Base-by-base conservation (phyloP, 1,140 invertebrate species). In the Cydia fagiglandana region DNA sequence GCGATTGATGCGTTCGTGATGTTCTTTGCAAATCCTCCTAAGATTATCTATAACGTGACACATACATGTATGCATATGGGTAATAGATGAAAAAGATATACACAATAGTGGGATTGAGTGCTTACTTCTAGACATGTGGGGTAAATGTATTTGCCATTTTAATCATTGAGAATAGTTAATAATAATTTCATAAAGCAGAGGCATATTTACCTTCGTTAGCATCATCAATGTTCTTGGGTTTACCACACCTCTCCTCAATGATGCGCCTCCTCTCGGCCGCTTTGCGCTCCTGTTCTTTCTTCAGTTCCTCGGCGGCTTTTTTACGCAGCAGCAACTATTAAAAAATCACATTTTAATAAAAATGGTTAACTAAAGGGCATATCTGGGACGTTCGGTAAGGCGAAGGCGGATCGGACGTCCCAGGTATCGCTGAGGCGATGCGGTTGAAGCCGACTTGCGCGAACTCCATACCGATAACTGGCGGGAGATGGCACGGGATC, bases 241-340 rank as follows among this genome's bases (percentile, higher is more conserved):
- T 96, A 90, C 98, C 98, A 88, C 97, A 98, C 89, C 98, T 95
- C 92, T 99, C 97, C 93, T 98, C 97, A 93, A 99, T 99, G 94
- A 98, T 98, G 88, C 97, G 96, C 94, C 98, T 98, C 91, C 98
- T 97, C 93, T 99, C 99, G 81, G 98, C 97, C 45, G 98, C 98
- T 95, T 99, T 99, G 90, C 98, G 96, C 94, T 99, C 98, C 93
- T 99, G 99, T 95, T 99, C 98, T 92, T 99, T 99, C 95, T 99
- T 99, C 94, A 99, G 95, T 94, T 99, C 99, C 94, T 99, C 99
- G 86, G 99, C 99, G 89, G 99, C 99, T 96, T 99, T 99, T 94
- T 99, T 98, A 96, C 99, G 98, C 94, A 99, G 95, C 94, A 99
- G 94, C 95, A 99, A 95, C 97, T 97, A 89, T 83, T 76, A 76